Base-by-base conservation (phyloP, 2,888 invertebrate species). In the Tubulanus polymorphus region DNA sequence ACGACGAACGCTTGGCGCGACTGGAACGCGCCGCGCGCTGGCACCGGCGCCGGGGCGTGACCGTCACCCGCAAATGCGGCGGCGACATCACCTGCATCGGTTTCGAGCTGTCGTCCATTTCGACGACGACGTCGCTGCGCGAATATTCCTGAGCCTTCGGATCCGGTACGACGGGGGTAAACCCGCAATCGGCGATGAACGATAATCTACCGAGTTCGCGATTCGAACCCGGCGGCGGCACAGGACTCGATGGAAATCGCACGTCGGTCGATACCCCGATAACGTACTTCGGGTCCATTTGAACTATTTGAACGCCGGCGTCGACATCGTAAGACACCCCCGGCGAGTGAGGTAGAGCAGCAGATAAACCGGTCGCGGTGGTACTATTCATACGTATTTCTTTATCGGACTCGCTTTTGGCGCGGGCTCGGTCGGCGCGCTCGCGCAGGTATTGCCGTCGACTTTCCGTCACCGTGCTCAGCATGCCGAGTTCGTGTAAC, bases 401-500 rank as follows among this genome's bases (percentile, higher is more conserved):
- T 15, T 23, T 23, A 18, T 50, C 23, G 6, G 46, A 37, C 8
- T 46, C 51, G n/a, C 15, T 8, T 12, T 25, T 28, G 8, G 37
- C 53, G 5, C 28, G 27, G 8, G 37, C 53, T 8, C 28, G 27
- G 23, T 37, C 26, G 8, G 49, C 30, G 6, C 50, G 47, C 54
- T 73, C 73, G 37, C 61, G 59, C 6, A 71, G 51, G 57, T 62
- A 73, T 54, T 74, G 69, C 45, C 63, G 65, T 3, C 74, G 63
- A 53, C 73, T 72, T 30, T 72, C 69, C 20, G 73, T 71, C 1
- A 71, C 67, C 2, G 69, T 62, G 58, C 75, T 74, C 35, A 75
- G 67, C 73, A 75, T 74, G 37, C 73, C 75, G 23, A 75, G 66
- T 57, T 75, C 75, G 61, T 72, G 63, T 0, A 75, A 65, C 3